Evolutionary conservation across 2,113 vertebrate genomes (phyloP).

Genomic region (Carassius auratus): DNA sequence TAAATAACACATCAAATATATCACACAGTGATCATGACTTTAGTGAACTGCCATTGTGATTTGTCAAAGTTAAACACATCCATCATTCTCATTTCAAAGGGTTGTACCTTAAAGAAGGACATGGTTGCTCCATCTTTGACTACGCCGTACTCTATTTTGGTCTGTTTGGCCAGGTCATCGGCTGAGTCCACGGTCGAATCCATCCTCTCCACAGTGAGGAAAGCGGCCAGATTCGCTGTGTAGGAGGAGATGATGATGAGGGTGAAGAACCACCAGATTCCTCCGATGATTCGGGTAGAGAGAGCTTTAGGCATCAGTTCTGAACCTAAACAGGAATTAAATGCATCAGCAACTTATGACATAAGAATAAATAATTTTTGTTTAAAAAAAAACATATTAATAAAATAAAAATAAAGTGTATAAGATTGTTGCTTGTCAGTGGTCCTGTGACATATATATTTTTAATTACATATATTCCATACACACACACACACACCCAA

Average conservation of each 20-base stretch:
- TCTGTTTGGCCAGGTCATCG: conserved; percentile 97
- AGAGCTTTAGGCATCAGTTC: conserved; percentile 99
- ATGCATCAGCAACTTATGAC: background rate
- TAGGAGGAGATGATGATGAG: conserved; percentile 99
- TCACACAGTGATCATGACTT: background rate
- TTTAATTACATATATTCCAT: no score
- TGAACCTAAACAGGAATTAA: conserved; percentile 80
- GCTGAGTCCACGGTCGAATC: conserved; percentile 94
- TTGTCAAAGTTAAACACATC: background rate
- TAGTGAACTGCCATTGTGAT: background rate
- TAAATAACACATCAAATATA: background rate
- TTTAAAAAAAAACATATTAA: no score
- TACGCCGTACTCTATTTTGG: conserved; percentile 95
- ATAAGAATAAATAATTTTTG: background rate
- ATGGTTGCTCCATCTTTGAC: conserved; percentile 96
- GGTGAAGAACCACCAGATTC: conserved; percentile 99
- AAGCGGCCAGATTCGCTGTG: conserved; percentile 95
- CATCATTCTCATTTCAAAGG: background rate
- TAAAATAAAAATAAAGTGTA: no score
- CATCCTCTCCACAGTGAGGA: conserved; percentile 97
- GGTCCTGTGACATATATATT: no score
- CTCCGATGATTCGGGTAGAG: conserved; percentile 96
- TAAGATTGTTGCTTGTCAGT: no score
- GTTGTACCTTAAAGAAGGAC: conserved; percentile 94
- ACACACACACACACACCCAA: no score